Conservation (phyloP, 2,888 invertebrate genomes). For the Phymatocera aterrima region DNA sequence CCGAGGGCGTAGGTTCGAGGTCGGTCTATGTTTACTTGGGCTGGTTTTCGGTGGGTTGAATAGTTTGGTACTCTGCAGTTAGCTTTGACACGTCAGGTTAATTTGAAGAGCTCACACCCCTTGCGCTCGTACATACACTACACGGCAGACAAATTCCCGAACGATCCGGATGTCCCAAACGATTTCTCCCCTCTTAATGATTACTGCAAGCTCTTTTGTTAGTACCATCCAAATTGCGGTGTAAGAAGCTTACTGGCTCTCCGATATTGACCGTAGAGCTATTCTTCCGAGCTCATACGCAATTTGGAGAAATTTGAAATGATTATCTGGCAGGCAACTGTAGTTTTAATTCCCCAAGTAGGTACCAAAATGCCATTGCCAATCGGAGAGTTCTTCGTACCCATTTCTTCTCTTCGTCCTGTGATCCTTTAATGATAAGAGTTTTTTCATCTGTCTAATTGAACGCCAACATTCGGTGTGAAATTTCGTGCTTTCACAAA, state of each 20-base stretch:
- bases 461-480: not conserved
- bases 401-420: not conserved
- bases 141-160: not conserved
- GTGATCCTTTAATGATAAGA: not conserved
- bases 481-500: not conserved
- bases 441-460: not conserved
- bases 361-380: no score
- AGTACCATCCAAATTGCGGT: no score
- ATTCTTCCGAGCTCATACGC: not conserved
- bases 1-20: not conserved
- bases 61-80: conserved; percentile 17
- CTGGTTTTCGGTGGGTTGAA: conserved; percentile 8
- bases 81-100: conserved; percentile 21
- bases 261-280: not conserved
- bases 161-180: conserved; percentile 7
- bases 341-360: no score
- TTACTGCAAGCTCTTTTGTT: no score
- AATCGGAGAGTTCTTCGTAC: not conserved
- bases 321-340: no score
- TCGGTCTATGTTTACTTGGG: not conserved
- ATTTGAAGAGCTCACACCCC: conserved; percentile 5
- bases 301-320: not conserved
- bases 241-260: not conserved
- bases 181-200: not conserved
- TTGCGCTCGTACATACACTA: not conserved